A percentile compares a stretch with the other conserved stretches of the same genome.
Conservation (phyloP, 2,888 invertebrate genomes). For the Lasioglossum figueresi region DNA sequence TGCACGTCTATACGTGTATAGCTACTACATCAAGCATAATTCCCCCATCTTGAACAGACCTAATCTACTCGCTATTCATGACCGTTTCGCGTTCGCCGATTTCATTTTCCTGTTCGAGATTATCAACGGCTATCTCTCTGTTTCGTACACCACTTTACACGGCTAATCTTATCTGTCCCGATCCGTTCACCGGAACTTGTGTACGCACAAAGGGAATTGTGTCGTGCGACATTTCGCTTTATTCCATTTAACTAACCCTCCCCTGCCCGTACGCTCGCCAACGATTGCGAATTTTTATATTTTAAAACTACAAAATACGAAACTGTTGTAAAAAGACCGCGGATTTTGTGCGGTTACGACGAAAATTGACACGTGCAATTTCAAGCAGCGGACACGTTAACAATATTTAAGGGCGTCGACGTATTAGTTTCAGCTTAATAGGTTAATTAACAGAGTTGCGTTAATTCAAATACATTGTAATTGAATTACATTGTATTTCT, state of each 20-base stretch:
- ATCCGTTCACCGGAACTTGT: not conserved
- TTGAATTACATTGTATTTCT: too few relatives aligned
- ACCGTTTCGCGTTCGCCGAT: not conserved
- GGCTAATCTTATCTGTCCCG: not conserved
- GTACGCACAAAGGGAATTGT: not conserved
- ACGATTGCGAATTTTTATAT: not conserved
- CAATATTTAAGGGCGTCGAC: too few relatives aligned
- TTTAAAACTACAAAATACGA: not conserved
- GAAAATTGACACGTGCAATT: too few relatives aligned
- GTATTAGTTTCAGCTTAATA: too few relatives aligned
- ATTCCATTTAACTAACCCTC: not conserved
- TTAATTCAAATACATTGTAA: too few relatives aligned
- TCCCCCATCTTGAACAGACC: not conserved
- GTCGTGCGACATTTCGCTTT: not conserved
- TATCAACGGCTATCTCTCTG: conserved; percentile 2
- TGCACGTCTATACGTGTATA: not conserved
- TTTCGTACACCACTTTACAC: not conserved
- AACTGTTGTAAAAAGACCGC: too few relatives aligned
- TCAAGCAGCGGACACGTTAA: too few relatives aligned
- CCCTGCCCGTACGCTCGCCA: not conserved
- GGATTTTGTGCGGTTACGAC: too few relatives aligned
- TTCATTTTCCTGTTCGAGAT: conserved; percentile 4
- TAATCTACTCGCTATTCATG: conserved; percentile 2
- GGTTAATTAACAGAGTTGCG: too few relatives aligned
- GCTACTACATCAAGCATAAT: conserved; percentile 7